Conservation (phyloP, 2,113 vertebrate genomes). For the Micronisus gabar region DNA sequence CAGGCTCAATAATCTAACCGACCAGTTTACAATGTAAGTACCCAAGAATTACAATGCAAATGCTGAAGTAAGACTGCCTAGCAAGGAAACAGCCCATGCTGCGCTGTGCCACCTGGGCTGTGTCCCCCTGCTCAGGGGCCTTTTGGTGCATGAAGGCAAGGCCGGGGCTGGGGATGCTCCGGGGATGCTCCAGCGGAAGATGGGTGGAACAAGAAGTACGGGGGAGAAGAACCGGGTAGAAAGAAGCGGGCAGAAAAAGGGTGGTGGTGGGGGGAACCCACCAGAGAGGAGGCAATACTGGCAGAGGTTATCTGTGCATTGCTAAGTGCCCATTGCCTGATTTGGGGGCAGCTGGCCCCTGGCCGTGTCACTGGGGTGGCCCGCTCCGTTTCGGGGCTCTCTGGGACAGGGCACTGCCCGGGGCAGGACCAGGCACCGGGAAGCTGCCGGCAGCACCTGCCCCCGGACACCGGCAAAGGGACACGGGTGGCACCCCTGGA, state of each 20-base stretch:
- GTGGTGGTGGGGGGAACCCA: no score
- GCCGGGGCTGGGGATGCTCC: background rate
- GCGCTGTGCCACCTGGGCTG: background rate
- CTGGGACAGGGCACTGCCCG: no score
- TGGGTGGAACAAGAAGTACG: accelerated
- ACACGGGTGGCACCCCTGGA: accelerated
- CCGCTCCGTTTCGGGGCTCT: accelerated
- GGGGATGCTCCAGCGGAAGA: background rate
- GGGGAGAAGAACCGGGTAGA: background rate
- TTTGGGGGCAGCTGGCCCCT: background rate
- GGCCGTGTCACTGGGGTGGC: accelerated
- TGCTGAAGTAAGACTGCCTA: background rate
- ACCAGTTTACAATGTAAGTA: background rate
- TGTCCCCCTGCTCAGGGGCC: accelerated
- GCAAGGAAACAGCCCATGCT: background rate
- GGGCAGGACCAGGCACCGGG: background rate
- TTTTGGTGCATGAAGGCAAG: accelerated
- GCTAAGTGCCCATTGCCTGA: accelerated
- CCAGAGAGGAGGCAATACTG: background rate
- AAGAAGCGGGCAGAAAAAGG: accelerated
- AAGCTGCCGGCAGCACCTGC: background rate
- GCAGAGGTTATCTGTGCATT: background rate
- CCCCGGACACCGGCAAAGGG: accelerated
- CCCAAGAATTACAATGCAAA: background rate
- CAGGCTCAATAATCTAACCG: no score